phyloP scores from a whole-genome alignment of 2,113 vertebrate genomes.

The Pungitius pungitius region DNA sequence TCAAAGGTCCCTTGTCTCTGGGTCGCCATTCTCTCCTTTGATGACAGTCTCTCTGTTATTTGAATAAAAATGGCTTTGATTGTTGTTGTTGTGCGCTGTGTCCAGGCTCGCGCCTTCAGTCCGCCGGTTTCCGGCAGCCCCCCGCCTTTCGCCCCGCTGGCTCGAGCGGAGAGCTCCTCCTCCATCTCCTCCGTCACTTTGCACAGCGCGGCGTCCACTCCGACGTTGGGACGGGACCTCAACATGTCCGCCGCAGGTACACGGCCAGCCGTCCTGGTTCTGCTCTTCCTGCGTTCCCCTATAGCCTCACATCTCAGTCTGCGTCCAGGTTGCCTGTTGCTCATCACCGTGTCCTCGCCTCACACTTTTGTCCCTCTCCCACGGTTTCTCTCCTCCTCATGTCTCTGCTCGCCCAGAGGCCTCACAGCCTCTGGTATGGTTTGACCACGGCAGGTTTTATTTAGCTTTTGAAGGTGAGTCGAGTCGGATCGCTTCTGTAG shows the following conservation, averaged over 20 bases:
- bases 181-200: constrained; percentile 96
- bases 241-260: constrained; percentile 79
- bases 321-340: constrained; percentile 53
- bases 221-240: constrained; percentile 91
- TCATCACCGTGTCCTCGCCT: constrained; percentile 86
- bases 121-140: constrained; percentile 94
- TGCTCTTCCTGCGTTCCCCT: neutral
- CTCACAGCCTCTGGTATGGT: constrained; percentile 97
- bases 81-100: constrained; percentile 12
- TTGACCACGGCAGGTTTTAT: constrained; percentile 99
- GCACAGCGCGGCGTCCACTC: constrained; percentile 94
- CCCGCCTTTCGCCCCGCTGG: constrained; percentile 93
- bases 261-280: neutral
- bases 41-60: neutral
- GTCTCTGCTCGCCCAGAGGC: constrained; percentile 92
- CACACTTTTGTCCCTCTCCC: constrained; percentile 75
- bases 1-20: constrained; percentile 9
- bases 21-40: neutral
- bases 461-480: constrained; percentile 99
- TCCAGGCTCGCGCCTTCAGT: constrained; percentile 92
- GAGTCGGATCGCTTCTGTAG: constrained; percentile 52
- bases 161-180: constrained; percentile 96
- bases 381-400: constrained; percentile 81
- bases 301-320: constrained; percentile 25
- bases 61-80: neutral